Evolutionary conservation across 2,797 vertebrate species (phyloP).

Genomic region (Borostomias antarcticus): DNA sequence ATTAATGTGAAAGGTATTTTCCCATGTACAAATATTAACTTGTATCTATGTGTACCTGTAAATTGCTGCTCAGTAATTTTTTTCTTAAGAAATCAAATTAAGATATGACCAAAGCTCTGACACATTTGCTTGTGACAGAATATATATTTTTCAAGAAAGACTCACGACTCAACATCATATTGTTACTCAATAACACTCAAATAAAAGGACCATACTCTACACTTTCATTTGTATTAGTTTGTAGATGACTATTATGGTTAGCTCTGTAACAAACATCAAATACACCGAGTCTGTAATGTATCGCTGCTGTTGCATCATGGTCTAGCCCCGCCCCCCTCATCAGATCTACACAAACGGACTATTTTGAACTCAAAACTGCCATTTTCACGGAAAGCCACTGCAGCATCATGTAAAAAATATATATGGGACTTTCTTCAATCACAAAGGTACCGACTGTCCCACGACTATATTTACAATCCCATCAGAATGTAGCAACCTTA

Average conservation of each 20-base stretch:
- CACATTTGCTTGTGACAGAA: slow-evolving; percentile 15
- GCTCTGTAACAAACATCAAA: background rate
- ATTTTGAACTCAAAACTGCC: no score
- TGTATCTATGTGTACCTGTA: background rate
- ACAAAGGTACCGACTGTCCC: no score
- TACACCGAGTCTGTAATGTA: no score
- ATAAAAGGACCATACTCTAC: slow-evolving; percentile 2
- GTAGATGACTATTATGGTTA: background rate
- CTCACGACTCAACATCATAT: slow-evolving; percentile 7
- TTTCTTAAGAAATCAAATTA: slow-evolving; percentile 6
- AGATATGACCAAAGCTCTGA: slow-evolving; percentile 22
- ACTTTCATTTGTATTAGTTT: background rate
- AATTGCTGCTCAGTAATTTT: background rate
- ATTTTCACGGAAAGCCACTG: no score
- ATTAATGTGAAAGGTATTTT: background rate
- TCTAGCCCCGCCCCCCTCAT: no score
- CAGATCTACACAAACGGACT: no score
- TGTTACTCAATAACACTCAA: slow-evolving; percentile 3
- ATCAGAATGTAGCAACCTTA: no score
- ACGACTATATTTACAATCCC: no score
- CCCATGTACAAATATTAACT: background rate
- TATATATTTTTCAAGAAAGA: slow-evolving; percentile 29
- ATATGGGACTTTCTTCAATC: no score
- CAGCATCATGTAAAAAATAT: no score
- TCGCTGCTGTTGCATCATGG: no score